Evolutionary conservation across 2,797 vertebrate species (phyloP).

Genomic region (Gallinago solitaria): DNA sequence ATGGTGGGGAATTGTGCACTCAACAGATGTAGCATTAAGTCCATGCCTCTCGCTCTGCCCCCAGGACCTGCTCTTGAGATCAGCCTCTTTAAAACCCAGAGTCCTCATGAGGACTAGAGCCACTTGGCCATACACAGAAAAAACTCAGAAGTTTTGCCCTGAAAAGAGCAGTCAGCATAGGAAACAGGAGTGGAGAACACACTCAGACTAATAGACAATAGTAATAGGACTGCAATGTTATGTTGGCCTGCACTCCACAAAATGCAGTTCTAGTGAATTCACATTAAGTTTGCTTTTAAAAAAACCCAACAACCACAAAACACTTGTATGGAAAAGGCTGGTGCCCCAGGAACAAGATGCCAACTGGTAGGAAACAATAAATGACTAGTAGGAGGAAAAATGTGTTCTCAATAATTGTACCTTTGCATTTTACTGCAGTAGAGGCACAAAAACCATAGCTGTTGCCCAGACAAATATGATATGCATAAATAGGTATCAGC

Average conservation of each 20-base stretch:
- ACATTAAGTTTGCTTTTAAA: background rate
- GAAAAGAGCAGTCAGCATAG: background rate
- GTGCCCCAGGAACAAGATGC: background rate
- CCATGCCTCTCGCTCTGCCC: background rate
- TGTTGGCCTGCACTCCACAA: background rate
- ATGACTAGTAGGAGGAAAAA: background rate
- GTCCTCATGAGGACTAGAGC: background rate
- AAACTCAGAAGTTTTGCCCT: background rate
- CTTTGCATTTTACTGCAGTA: background rate
- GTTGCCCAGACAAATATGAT: background rate
- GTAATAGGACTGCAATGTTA: fast-evolving
- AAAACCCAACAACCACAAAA: background rate
- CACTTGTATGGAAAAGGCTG: background rate
- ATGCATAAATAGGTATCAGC: background rate
- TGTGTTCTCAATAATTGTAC: no score
- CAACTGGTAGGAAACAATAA: background rate
- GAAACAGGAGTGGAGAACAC: background rate
- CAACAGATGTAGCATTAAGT: fast-evolving
- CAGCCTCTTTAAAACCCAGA: background rate
- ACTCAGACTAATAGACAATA: background rate
- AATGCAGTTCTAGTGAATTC: background rate
- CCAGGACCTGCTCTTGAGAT: background rate
- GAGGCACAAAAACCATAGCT: background rate
- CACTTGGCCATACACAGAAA: fast-evolving
- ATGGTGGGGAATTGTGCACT: background rate